Conservation (phyloP, 2,113 vertebrate genomes). For the Xenus cinereus region DNA sequence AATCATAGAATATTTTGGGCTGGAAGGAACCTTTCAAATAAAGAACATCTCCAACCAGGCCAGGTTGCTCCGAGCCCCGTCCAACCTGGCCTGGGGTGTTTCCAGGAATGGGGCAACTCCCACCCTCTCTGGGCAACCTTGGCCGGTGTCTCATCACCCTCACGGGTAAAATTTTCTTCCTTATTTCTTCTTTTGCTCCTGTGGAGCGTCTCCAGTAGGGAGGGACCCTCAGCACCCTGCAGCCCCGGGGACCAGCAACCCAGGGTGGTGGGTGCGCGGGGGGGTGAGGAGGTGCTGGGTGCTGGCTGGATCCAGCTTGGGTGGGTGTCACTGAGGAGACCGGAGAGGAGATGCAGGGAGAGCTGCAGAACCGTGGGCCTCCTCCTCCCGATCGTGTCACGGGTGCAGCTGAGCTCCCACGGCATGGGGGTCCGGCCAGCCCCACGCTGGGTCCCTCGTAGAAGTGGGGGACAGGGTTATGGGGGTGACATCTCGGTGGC, state of each 20-base stretch:
- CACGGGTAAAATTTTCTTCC: background rate
- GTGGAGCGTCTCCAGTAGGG: background rate
- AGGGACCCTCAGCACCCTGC: background rate
- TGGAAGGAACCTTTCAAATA: background rate
- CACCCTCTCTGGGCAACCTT: background rate
- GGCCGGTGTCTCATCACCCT: background rate
- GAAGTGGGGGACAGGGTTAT: accelerated
- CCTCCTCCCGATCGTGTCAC: accelerated
- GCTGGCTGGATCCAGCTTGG: background rate
- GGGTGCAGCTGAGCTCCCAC: accelerated
- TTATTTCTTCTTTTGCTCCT: background rate
- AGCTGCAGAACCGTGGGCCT: background rate
- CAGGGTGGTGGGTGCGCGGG: accelerated
- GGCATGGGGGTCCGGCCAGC: accelerated
- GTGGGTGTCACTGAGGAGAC: accelerated
- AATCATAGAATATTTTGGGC: background rate
- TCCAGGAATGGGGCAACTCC: background rate
- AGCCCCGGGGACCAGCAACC: no score
- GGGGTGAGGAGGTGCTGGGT: background rate
- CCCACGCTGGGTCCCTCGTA: accelerated
- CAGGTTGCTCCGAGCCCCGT: background rate
- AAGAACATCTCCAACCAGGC: background rate
- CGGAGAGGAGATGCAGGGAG: background rate
- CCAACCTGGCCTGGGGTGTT: background rate
- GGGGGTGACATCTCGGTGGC: background rate